Evolutionary conservation across 2,113 vertebrate species (phyloP).

Genomic region (Oncorhynchus nerka): DNA sequence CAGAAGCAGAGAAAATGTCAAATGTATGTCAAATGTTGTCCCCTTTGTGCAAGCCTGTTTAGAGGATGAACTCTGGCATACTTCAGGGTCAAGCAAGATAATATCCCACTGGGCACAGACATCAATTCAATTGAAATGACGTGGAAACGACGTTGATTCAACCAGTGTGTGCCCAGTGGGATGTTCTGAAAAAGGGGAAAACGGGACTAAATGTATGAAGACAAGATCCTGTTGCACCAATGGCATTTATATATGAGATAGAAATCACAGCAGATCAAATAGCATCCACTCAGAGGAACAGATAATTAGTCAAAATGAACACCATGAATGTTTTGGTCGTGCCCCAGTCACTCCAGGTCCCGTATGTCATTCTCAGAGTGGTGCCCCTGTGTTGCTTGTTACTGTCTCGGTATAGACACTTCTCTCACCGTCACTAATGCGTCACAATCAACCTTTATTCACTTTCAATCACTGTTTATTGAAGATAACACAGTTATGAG

Average conservation of each 20-base stretch:
- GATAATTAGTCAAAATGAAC: conserved; percentile 37
- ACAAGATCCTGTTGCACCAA: conserved; percentile 24
- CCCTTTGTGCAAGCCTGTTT: too few relatives aligned
- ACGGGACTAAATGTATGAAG: conserved; percentile 6
- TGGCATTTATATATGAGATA: conserved; percentile 29
- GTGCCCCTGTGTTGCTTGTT: not conserved
- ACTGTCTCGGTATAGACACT: not conserved
- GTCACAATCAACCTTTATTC: not conserved
- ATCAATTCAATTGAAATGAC: too few relatives aligned
- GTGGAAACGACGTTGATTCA: too few relatives aligned
- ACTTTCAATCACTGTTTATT: not conserved
- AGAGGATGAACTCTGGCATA: too few relatives aligned
- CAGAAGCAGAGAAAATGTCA: too few relatives aligned
- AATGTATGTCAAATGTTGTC: too few relatives aligned
- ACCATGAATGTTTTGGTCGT: conserved; percentile 22
- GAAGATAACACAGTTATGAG: not conserved
- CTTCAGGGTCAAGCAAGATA: too few relatives aligned
- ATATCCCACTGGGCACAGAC: too few relatives aligned
- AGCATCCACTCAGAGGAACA: conserved; percentile 28
- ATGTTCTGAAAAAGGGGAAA: not conserved
- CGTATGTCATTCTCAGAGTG: not conserved
- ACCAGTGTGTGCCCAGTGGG: too few relatives aligned
- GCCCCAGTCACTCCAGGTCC: not conserved
- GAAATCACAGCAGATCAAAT: conserved; percentile 32
- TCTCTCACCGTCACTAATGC: not conserved